Evolutionary conservation across 2,888 invertebrate genomes (phyloP).

Genomic region (Xestia xanthographa): DNA sequence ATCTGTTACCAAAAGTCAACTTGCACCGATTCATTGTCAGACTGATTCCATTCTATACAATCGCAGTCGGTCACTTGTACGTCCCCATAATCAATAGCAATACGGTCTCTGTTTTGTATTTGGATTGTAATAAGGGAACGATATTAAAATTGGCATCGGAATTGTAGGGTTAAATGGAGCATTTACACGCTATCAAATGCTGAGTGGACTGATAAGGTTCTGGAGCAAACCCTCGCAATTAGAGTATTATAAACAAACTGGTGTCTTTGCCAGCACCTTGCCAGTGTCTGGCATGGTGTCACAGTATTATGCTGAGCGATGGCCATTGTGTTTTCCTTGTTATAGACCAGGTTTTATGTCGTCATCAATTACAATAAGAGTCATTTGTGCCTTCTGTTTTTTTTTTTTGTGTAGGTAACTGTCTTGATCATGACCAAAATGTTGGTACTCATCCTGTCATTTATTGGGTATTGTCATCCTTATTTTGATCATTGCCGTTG

Average conservation of each 20-base stretch:
- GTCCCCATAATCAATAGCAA: conserved; percentile 30
- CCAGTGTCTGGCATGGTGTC: neutral
- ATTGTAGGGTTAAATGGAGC: conserved; percentile 33
- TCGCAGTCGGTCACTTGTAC: conserved; percentile 22
- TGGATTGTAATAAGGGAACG: conserved; percentile 26
- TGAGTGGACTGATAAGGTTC: conserved; percentile 9
- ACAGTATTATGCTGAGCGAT: neutral
- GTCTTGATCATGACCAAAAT: neutral
- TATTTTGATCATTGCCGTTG: neutral
- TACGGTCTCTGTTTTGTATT: conserved; percentile 44
- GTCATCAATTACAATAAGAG: neutral
- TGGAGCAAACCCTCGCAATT: neutral
- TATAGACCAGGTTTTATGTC: neutral
- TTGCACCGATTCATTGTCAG: neutral
- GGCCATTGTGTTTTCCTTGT: neutral
- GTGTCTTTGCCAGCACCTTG: neutral
- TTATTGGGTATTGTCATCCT: neutral
- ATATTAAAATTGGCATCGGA: conserved; percentile 49
- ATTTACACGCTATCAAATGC: conserved; percentile 28
- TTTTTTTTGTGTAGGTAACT: neutral
- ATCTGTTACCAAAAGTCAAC: too few species aligned
- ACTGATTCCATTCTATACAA: neutral
- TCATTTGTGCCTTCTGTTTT: neutral
- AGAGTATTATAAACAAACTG: neutral
- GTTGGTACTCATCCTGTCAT: neutral